Evolutionary conservation across 2,113 vertebrate genomes (phyloP).

Genomic region (Podarcis cretensis): DNA sequence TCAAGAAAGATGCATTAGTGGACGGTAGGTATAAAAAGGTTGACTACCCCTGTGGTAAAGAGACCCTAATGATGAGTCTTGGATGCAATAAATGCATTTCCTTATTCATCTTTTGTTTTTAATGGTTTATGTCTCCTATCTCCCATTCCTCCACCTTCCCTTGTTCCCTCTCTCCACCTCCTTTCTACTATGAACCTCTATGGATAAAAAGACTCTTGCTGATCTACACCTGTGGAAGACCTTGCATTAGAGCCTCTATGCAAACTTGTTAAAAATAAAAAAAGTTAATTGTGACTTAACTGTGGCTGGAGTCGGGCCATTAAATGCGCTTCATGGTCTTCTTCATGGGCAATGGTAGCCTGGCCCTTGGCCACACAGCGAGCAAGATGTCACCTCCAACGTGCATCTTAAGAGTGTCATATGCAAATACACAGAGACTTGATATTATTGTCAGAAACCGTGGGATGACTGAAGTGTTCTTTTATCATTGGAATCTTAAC

Average conservation of each 20-base stretch:
- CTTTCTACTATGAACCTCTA: not conserved
- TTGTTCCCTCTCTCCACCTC: not conserved
- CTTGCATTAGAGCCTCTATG: too few species aligned
- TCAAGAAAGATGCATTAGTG: too few species aligned
- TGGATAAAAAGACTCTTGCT: not conserved
- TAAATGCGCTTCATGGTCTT: not conserved
- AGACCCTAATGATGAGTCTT: too few species aligned
- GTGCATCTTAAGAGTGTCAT: slow-evolving; percentile 1
- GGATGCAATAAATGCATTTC: not conserved
- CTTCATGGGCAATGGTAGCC: not conserved
- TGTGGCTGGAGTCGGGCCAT: not conserved
- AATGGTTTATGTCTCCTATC: not conserved
- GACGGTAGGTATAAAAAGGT: too few species aligned
- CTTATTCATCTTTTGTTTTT: not conserved
- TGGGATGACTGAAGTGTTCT: not conserved
- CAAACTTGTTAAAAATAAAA: too few species aligned
- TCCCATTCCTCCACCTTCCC: not conserved
- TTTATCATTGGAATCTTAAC: slow-evolving; percentile 16
- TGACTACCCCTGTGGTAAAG: too few species aligned
- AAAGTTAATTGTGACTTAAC: too few species aligned
- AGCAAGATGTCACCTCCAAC: not conserved
- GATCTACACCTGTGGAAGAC: not conserved
- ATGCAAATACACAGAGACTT: not conserved
- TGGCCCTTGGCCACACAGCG: not conserved
- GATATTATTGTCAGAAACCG: slow-evolving; percentile 1